Base-by-base conservation (phyloP, 2,888 invertebrate species). In the Pristionchus japonicus region DNA sequence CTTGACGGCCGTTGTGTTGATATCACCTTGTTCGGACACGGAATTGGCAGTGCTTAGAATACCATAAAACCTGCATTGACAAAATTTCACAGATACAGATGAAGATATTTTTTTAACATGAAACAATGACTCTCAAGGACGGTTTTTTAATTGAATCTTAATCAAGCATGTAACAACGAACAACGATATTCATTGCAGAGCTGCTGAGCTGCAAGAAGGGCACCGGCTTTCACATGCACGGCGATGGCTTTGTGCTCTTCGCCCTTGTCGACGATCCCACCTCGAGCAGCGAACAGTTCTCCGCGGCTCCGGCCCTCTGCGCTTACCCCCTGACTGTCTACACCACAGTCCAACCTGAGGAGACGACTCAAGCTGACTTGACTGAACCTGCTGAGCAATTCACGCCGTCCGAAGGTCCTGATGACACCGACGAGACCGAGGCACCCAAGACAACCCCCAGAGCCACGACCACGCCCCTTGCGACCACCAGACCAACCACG, bases 191-290 rank as follows among this genome's bases (percentile, higher is more conserved):
- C 6, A 15, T 43, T 77, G 9, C 77, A 77, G 77, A 77, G 43
- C 47, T 77, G n/a, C 77, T 77, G 13, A 43, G 43, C 27, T 77
- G 77, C 77, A 47, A 43, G 40, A 47, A 40, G n/a, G 43, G 43
- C 43, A n/a, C 11, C 6, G 77, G 77, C 17, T 77, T 77, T 43
- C 77, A 77, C 43, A 77, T 77, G n/a, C 77, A 77, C 77, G 27
- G 27, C 11, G 43, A 40, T 13, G 77, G 77, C 27, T 47, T 77
- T 43, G 43, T 77, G 6, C 77, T 47, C n/a, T 77, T 43, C 27
- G 43, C 40, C 27, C 77, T 77, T 43, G 27, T 43, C n/a, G 77
- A 77, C 27, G 77, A 77, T 47, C 43, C 40, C 11, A 47, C 40
- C 6, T 43, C 40, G 43, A 77, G 40, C 77, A 47, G 9, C n/a